Conservation (phyloP, 2,113 vertebrate species). For the Equus quagga region DNA sequence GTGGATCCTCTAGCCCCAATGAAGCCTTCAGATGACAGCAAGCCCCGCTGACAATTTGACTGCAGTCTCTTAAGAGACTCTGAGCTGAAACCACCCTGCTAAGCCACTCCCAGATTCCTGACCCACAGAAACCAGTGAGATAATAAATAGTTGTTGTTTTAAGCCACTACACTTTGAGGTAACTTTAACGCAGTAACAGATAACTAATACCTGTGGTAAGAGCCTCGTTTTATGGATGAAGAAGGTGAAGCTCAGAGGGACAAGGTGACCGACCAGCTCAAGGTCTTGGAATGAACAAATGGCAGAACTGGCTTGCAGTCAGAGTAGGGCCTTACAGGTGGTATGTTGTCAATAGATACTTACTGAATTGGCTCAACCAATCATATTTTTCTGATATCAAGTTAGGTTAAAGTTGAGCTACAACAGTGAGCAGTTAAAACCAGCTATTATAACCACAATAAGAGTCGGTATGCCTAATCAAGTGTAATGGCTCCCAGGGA, state of each 20-base stretch:
- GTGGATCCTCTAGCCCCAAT: neutral
- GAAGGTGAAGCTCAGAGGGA: neutral
- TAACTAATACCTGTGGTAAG: no score
- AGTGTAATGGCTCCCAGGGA: neutral
- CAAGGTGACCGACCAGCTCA: neutral
- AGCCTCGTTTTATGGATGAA: neutral
- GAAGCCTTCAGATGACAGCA: neutral
- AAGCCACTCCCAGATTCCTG: neutral
- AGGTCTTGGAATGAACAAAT: neutral
- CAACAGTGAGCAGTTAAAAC: neutral
- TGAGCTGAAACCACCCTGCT: neutral
- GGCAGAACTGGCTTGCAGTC: neutral
- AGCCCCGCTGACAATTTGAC: neutral
- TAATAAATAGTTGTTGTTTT: neutral
- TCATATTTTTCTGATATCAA: neutral
- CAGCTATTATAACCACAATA: neutral
- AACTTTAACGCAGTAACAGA: no score
- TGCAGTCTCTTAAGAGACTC: neutral
- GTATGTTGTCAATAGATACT: neutral
- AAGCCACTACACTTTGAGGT: no score
- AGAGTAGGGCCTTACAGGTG: neutral
- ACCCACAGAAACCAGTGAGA: neutral
- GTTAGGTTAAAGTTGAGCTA: neutral
- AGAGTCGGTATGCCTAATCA: neutral
- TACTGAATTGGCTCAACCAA: neutral